Percentiles rank a stretch among this genome's conserved stretches.
Conservation (phyloP, 2,113 vertebrate species). For the Macrotis lagotis region DNA sequence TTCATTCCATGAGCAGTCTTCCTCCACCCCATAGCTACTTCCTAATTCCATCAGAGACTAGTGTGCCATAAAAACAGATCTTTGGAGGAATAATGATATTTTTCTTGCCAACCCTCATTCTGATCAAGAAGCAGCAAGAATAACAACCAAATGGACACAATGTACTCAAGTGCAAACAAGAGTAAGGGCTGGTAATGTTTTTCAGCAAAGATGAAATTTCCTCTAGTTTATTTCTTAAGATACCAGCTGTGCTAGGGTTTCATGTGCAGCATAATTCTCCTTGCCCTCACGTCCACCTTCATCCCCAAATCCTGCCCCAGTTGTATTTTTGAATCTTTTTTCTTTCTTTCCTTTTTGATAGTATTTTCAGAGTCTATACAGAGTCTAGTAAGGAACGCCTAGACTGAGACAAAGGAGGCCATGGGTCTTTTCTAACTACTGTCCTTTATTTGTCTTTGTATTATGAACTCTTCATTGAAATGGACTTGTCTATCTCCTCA, state of each 20-base stretch:
- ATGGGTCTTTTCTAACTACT: neutral
- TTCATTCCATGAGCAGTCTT: neutral
- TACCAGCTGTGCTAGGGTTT: constrained; percentile 15
- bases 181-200: neutral
- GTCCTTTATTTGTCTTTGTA: neutral
- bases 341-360: neutral
- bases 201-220: neutral
- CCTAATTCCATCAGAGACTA: constrained; percentile 34
- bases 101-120: constrained; percentile 42
- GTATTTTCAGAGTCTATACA: neutral
- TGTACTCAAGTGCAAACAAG: constrained; percentile 10
- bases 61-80: constrained; percentile 24
- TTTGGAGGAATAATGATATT: constrained; percentile 8
- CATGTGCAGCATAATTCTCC: neutral
- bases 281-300: neutral
- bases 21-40: neutral
- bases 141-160: constrained; percentile 6
- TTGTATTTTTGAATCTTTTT: neutral
- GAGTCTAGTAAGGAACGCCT: neutral
- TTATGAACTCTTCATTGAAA: neutral
- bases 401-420: neutral
- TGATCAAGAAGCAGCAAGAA: constrained; percentile 25
- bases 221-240: constrained; percentile 10
- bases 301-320: neutral
- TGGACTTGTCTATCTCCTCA: neutral